Evolutionary conservation across 2,888 invertebrate species (phyloP).

Genomic region (Neria commutata): DNA sequence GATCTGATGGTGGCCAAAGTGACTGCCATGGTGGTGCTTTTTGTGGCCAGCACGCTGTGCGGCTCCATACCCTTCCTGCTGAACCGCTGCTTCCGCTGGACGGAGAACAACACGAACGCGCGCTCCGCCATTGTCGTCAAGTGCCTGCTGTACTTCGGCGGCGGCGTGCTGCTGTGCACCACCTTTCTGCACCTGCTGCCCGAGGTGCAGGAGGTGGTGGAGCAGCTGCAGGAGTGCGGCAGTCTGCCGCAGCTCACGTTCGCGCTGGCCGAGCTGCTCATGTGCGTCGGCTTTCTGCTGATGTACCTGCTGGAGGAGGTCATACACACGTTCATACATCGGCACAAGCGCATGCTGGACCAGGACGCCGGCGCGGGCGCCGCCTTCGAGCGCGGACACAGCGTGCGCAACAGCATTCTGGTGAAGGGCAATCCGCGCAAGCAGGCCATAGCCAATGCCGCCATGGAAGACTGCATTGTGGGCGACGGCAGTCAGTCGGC

Average conservation of each 20-base stretch:
- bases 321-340: slow-evolving; percentile 73
- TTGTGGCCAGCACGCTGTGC: slow-evolving; percentile 75
- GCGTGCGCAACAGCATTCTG: slow-evolving; percentile 51
- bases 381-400: slow-evolving; percentile 57
- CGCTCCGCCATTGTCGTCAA: slow-evolving; percentile 64
- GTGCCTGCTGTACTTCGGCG: slow-evolving; percentile 78
- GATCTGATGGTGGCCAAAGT: slow-evolving; percentile 71
- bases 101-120: slow-evolving; percentile 50
- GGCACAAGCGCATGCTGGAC: slow-evolving; percentile 53
- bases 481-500: background rate
- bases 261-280: slow-evolving; percentile 72
- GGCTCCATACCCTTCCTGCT: slow-evolving; percentile 77
- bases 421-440: slow-evolving; percentile 30
- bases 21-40: slow-evolving; percentile 79
- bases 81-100: slow-evolving; percentile 71
- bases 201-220: slow-evolving; percentile 75
- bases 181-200: slow-evolving; percentile 83
- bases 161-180: slow-evolving; percentile 82
- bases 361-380: slow-evolving; percentile 46
- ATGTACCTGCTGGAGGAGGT: slow-evolving; percentile 83
- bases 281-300: slow-evolving; percentile 77
- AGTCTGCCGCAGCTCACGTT: slow-evolving; percentile 66
- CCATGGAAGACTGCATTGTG: background rate
- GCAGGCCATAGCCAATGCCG: background rate
- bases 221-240: slow-evolving; percentile 64